Percentiles rank a stretch among this genome's conserved stretches.
Evolutionary conservation across 2,113 vertebrate genomes (phyloP).

Genomic region (Rhipidura dahli): DNA sequence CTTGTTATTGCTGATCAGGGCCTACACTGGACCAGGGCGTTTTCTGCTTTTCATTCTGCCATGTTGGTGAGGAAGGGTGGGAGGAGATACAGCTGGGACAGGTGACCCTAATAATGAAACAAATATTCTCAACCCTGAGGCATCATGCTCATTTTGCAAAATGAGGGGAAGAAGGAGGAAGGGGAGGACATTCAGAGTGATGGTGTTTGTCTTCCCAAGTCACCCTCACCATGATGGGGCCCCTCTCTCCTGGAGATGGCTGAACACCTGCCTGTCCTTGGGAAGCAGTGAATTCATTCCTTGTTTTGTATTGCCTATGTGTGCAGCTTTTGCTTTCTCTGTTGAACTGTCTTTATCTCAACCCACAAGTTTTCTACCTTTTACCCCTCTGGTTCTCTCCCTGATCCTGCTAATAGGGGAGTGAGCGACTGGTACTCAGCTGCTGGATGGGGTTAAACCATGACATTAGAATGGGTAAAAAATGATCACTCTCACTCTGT

Average conservation of each 20-base stretch:
- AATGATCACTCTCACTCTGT: not conserved
- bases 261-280: not conserved
- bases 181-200: fast-evolving
- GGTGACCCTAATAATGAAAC: not conserved
- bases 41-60: not conserved
- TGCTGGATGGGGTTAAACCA: not conserved
- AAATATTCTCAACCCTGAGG: not conserved
- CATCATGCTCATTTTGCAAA: not conserved
- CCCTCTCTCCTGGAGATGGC: not conserved
- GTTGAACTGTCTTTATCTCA: not conserved
- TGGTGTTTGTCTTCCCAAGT: not conserved
- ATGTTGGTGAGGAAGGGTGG: not conserved
- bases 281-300: not conserved
- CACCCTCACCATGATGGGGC: too few species aligned
- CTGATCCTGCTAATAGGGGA: not conserved
- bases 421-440: not conserved
- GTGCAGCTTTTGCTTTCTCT: not conserved
- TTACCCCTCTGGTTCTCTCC: not conserved
- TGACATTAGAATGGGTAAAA: not conserved
- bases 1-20: not conserved
- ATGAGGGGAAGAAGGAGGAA: not conserved
- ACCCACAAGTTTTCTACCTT: not conserved
- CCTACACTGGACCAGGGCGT: not conserved
- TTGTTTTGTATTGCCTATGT: not conserved
- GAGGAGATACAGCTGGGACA: not conserved